phyloP scores from a whole-genome alignment of 2,113 vertebrate genomes.

The Saiga tatarica region DNA sequence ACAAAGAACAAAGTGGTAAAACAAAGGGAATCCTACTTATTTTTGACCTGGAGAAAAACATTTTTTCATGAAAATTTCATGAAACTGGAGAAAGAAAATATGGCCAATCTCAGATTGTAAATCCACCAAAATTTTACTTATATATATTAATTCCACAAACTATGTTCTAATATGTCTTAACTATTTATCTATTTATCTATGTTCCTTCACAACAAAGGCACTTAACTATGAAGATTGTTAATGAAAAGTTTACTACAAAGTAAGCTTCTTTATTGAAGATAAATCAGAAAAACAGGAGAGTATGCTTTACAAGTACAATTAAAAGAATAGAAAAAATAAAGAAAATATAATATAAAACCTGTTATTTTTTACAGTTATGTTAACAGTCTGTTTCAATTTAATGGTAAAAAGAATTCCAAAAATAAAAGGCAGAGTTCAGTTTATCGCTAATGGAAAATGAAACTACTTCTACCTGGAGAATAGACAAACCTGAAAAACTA shows the following conservation, averaged over 20 bases:
- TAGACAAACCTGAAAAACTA: constrained; percentile 7
- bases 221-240: neutral
- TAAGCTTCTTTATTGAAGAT: constrained; percentile 27
- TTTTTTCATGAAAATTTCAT: neutral
- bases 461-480: neutral
- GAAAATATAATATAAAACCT: neutral
- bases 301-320: constrained; percentile 22
- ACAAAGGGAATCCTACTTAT: neutral
- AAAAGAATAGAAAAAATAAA: neutral
- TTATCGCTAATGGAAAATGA: neutral
- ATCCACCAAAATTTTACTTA: neutral
- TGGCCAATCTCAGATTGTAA: neutral
- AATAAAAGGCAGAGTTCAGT: neutral
- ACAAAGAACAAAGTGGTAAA: constrained; percentile 1
- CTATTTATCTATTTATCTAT: neutral
- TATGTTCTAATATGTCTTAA: neutral
- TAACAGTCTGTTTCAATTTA: constrained; percentile 8
- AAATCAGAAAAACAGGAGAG: neutral
- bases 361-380: no score
- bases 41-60: neutral
- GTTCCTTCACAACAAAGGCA: neutral
- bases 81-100: neutral
- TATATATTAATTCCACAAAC: neutral
- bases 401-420: constrained; percentile 14
- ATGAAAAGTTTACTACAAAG: constrained; percentile 9